phyloP scores from a whole-genome alignment of 92 coral and sea anemone species.

The Porites evermanni region DNA sequence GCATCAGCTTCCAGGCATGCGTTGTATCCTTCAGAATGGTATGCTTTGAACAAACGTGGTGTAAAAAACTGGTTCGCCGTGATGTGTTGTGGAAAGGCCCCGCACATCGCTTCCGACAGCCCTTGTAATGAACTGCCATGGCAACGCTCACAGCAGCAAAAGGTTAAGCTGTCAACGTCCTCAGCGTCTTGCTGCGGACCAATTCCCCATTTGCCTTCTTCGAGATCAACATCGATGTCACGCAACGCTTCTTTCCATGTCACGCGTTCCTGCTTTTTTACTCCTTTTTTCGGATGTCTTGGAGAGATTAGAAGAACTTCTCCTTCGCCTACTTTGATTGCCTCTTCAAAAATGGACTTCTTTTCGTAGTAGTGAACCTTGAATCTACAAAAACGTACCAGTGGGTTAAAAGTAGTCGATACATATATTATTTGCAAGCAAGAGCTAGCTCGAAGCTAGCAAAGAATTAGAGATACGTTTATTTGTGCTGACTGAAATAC shows the following conservation, averaged over 20 bases:
- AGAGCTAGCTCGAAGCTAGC: too few relatives aligned
- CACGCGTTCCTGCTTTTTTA: constrained; percentile 12
- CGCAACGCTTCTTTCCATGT: constrained; percentile 55
- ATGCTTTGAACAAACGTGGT: constrained; percentile 66
- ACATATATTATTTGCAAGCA: too few relatives aligned
- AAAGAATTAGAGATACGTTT: too few relatives aligned
- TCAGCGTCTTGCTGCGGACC: constrained; percentile 64
- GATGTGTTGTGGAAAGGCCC: constrained; percentile 66
- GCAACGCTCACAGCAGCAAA: constrained; percentile 75
- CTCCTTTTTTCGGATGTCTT: constrained; percentile 32
- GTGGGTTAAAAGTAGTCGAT: too few relatives aligned
- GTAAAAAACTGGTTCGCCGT: constrained; percentile 76
- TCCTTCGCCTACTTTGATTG: constrained; percentile 62
- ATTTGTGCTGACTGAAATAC: too few relatives aligned
- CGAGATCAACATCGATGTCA: constrained; percentile 61
- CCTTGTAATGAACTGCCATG: constrained; percentile 33
- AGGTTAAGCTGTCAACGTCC: constrained; percentile 58
- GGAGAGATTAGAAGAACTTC: constrained; percentile 60
- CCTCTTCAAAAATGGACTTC: constrained; percentile 14
- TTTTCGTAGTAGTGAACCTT: constrained; percentile 61
- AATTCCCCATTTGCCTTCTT: constrained; percentile 60
- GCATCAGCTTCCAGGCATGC: constrained; percentile 64
- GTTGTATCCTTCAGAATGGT: constrained; percentile 72
- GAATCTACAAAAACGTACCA: constrained; percentile 5
- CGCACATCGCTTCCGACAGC: constrained; percentile 56